phyloP scores from a whole-genome alignment of 2,113 vertebrate genomes.

The Melanocharis versteri region DNA sequence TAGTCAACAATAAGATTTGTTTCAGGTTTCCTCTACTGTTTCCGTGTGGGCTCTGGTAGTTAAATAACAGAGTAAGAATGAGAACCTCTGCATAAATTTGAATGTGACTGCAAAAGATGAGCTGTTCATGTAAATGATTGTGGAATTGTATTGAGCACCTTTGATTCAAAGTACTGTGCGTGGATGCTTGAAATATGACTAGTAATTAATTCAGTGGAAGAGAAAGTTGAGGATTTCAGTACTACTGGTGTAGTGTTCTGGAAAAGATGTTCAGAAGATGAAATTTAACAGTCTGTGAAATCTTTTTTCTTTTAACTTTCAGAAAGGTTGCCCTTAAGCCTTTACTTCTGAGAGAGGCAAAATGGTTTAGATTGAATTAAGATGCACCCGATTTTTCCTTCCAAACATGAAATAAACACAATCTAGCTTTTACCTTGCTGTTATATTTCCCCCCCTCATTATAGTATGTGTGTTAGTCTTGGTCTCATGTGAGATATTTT shows the following conservation, averaged over 20 bases:
- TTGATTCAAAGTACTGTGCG: background rate
- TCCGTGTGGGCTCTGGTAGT: background rate
- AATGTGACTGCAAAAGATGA: background rate
- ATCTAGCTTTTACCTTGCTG: background rate
- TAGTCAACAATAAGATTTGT: background rate
- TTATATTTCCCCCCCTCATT: rapidly evolving
- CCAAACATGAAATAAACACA: background rate
- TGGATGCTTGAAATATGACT: slow-evolving; percentile 5
- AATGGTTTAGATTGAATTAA: background rate
- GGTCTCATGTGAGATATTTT: background rate
- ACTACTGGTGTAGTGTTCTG: background rate
- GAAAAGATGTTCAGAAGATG: slow-evolving; percentile 6
- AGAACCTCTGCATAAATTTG: background rate
- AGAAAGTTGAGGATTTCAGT: background rate
- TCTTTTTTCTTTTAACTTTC: background rate
- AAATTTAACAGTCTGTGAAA: slow-evolving; percentile 25
- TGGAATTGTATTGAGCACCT: background rate
- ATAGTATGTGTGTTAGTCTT: background rate
- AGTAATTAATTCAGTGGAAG: background rate
- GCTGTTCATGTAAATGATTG: background rate
- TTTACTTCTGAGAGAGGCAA: background rate
- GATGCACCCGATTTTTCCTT: background rate
- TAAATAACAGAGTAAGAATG: background rate
- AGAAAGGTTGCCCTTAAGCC: background rate
- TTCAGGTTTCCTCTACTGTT: background rate